Evolutionary conservation across 2,888 invertebrate genomes (phyloP), one percentile per base, ranked within the genome.

Genomic region (Tinea trinotella): DNA sequence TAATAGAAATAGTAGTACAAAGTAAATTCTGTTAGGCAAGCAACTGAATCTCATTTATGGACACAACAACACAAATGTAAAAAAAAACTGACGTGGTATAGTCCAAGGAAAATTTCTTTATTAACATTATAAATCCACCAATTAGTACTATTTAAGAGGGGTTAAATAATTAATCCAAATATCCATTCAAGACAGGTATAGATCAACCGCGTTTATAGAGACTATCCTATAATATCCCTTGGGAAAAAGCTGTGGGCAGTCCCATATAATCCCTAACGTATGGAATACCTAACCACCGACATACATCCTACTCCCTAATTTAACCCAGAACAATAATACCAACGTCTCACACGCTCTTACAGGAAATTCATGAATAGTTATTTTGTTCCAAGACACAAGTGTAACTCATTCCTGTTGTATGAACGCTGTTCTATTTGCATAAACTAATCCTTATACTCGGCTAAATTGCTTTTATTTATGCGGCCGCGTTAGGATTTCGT

Each of bases 291-390:
- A n/a, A n/a, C 15, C 19, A 5, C 46, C 19, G 7, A 46, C 19
- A 17, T 40, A 40, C 40, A 19, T 46, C 18, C 10, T 19, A 13
- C 17, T 20, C 50, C 24, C 24, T 50, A 50, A 50, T 50, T 22
- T 24, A 50, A 50, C 50, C 24, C 24, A 22, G 24, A 50, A 50
- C 50, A 50, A 50, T 50, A 50, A 50, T 50, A 50, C 24, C 19
- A 13, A 24, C 50, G 50, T 24, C 50, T 50, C 50, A 50, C 50
- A 50, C 50, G 50, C 50, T 50, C 50, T 50, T 50, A 50, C 50
- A 50, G 50, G 50, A 50, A 50, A 22, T 18, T 50, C 50, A 50
- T 50, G 50, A 50, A 50, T 50, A 50, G 24, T 50, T 24, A 50
- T 50, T 46, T 19, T 46, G 24, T 24, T 18, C 18, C 24, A 50